phyloP scores from a whole-genome alignment of 1,140 invertebrate species.

The Zaprionus nigranus region DNA sequence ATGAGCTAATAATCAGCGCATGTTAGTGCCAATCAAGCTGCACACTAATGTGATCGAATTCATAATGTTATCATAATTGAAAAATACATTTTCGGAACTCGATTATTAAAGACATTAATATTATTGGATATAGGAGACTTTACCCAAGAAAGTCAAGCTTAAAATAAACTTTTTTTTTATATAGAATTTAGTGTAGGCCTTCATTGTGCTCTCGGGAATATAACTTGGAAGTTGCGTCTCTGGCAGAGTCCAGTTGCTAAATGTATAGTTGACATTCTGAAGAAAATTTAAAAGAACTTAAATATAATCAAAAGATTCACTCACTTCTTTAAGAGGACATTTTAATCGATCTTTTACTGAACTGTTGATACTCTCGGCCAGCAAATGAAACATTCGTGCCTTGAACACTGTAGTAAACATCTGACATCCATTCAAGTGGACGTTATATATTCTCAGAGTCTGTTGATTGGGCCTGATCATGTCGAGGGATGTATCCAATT shows the following conservation, averaged over 20 bases:
- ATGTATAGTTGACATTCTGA: not conserved
- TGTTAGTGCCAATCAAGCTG: not conserved
- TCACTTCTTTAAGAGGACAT: no score
- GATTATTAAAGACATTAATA: not conserved
- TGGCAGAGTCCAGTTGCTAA: not conserved
- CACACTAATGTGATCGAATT: constrained; percentile 8
- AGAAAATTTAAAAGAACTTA: not conserved
- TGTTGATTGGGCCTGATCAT: no score
- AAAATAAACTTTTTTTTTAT: not conserved
- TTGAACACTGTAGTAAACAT: no score
- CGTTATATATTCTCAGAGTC: no score
- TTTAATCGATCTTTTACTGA: no score
- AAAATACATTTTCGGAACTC: not conserved
- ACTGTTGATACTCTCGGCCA: no score
- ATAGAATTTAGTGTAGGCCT: not conserved
- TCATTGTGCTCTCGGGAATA: not conserved
- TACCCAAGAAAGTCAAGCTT: not conserved
- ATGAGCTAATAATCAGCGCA: not conserved
- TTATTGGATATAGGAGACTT: not conserved
- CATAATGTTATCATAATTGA: not conserved
- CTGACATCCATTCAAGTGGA: no score
- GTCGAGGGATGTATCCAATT: no score
- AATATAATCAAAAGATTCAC: no score
- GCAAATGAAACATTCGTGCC: no score
- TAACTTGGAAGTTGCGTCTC: not conserved